Evolutionary conservation across 1,140 invertebrate species (phyloP).

Genomic region (Neelides sp.): DNA sequence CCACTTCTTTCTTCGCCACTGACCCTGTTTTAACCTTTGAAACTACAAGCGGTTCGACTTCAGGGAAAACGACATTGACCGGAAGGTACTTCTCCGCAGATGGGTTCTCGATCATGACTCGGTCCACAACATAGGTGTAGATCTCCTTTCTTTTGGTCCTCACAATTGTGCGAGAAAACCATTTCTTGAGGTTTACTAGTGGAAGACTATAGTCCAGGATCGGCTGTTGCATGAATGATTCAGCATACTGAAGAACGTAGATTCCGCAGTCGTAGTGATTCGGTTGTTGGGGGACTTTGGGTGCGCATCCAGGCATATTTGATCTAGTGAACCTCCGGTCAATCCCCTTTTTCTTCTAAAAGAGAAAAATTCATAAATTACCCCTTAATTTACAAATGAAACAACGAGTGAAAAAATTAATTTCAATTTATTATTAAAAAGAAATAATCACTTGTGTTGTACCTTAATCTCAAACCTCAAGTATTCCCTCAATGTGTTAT

Average conservation of each 20-base stretch:
- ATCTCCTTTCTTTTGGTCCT: slow-evolving; percentile 14
- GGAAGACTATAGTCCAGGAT: slow-evolving; percentile 2
- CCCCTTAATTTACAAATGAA: too few species aligned
- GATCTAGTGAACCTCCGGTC: slow-evolving; percentile 57
- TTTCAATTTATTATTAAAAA: not conserved
- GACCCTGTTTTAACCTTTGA: too few species aligned
- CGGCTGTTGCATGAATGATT: slow-evolving; percentile 63
- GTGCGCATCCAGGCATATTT: slow-evolving; percentile 65
- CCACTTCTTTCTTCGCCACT: too few species aligned
- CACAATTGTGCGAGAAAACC: slow-evolving; percentile 9
- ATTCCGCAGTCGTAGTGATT: slow-evolving; percentile 95
- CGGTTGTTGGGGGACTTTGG: slow-evolving; percentile 88
- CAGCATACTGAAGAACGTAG: slow-evolving; percentile 88
- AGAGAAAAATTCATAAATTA: not conserved
- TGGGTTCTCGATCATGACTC: too few species aligned
- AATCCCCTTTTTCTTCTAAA: slow-evolving; percentile 43
- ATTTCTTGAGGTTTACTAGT: slow-evolving; percentile 8
- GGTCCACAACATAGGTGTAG: too few species aligned
- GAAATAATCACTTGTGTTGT: not conserved
- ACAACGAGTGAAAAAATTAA: not conserved
- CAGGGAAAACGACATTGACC: too few species aligned
- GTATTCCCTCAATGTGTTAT: slow-evolving; percentile 76
- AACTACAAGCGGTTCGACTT: too few species aligned
- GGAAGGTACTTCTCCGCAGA: too few species aligned
- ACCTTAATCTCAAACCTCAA: slow-evolving; percentile 75